Evolutionary conservation across 2,113 vertebrate genomes (phyloP).

Genomic region (Eurypyga helias): DNA sequence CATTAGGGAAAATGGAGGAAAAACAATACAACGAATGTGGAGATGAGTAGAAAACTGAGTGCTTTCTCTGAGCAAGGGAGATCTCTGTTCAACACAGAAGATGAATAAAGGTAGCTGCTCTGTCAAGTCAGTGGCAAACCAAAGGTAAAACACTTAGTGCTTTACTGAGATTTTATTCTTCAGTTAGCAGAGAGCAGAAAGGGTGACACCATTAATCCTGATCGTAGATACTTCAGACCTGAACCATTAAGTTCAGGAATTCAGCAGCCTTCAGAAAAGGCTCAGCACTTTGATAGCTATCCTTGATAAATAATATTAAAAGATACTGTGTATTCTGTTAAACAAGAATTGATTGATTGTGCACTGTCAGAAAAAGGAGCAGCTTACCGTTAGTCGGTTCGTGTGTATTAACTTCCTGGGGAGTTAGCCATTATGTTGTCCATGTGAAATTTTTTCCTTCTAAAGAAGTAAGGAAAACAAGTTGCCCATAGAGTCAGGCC

Average conservation of each 20-base stretch:
- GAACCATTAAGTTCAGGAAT: not conserved
- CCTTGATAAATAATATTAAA: not conserved
- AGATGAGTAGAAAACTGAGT: not conserved
- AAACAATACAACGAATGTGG: not conserved
- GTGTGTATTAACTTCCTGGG: not conserved
- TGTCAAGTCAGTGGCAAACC: not conserved
- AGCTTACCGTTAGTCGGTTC: not conserved
- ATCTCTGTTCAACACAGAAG: not conserved
- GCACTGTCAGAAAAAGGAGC: not conserved
- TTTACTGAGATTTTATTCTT: not conserved
- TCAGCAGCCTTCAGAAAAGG: not conserved
- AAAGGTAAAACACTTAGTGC: not conserved
- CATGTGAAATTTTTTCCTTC: not conserved
- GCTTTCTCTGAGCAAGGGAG: not conserved
- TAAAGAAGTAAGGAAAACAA: not conserved
- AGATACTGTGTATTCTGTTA: not conserved
- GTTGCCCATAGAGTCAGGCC: not conserved
- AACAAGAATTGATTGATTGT: not conserved
- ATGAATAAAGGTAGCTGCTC: not conserved
- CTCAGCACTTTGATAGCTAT: not conserved
- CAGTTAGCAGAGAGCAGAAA: not conserved
- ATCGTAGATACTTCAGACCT: not conserved
- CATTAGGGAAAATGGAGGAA: not conserved
- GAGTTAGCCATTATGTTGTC: not conserved
- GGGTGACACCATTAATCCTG: not conserved